Evolutionary conservation across 2,888 invertebrate genomes (phyloP).

Genomic region (Acronicta aceris): DNA sequence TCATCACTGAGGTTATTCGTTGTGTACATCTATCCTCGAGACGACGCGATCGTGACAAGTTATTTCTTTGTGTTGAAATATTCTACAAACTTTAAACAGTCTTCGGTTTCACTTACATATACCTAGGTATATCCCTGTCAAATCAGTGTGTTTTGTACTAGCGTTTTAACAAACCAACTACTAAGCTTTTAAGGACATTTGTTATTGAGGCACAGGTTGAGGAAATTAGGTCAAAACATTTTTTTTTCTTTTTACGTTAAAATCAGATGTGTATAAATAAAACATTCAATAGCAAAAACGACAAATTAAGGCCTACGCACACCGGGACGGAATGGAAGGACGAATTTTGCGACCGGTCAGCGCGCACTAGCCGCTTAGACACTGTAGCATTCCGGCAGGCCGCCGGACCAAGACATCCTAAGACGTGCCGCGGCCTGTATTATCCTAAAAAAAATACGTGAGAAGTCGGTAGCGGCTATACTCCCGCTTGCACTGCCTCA

Average conservation of each 20-base stretch:
- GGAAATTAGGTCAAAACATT: constrained; percentile 60
- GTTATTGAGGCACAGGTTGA: constrained; percentile 70
- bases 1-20: constrained; percentile 73
- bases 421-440: too few relatives aligned
- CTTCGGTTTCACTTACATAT: constrained; percentile 87
- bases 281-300: constrained; percentile 29
- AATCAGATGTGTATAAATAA: constrained; percentile 28
- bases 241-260: constrained; percentile 34
- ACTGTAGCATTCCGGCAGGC: too few relatives aligned
- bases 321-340: too few relatives aligned
- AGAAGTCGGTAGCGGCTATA: too few relatives aligned
- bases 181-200: constrained; percentile 70
- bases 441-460: too few relatives aligned
- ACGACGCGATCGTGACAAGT: constrained; percentile 70
- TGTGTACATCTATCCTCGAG: constrained; percentile 64
- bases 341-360: too few relatives aligned
- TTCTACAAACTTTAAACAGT: constrained; percentile 86
- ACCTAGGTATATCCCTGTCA: constrained; percentile 84
- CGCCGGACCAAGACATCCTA: too few relatives aligned
- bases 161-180: constrained; percentile 78
- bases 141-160: constrained; percentile 87
- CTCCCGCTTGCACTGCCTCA: too few relatives aligned
- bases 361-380: too few relatives aligned
- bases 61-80: constrained; percentile 76
- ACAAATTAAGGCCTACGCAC: too few relatives aligned